Evolutionary conservation across 92 coral and sea anemone genomes (phyloP).

Genomic region (Porites rus): DNA sequence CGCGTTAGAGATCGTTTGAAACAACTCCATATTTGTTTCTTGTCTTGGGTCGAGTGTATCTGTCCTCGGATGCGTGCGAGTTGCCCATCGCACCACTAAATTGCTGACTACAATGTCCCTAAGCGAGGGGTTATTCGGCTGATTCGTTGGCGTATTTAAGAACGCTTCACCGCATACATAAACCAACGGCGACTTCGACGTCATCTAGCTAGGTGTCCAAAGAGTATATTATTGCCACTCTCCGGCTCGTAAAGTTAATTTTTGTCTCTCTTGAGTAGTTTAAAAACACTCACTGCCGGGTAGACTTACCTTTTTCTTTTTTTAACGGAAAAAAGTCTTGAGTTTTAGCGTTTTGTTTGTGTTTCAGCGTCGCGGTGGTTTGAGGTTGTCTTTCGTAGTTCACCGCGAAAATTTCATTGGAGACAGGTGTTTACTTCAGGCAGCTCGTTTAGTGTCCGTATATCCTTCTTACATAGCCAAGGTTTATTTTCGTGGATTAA

Average conservation of each 20-base stretch:
- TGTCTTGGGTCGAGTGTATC: conserved; percentile 70
- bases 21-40: conserved; percentile 67
- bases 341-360: background rate
- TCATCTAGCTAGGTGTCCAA: conserved; percentile 2
- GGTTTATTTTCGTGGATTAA: conserved; percentile 19
- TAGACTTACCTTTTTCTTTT: background rate
- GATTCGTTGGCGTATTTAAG: conserved; percentile 30
- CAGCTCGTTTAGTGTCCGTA: background rate
- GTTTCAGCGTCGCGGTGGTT: background rate
- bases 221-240: too few species aligned
- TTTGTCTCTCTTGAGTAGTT: background rate
- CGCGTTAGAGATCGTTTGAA: conserved; percentile 76
- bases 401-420: background rate
- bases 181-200: conserved; percentile 34
- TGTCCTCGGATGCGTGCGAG: conserved; percentile 78
- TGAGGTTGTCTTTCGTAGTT: background rate
- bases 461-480: background rate
- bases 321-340: background rate
- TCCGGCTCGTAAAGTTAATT: background rate
- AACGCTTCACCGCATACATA: conserved; percentile 69
- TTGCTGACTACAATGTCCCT: conserved; percentile 54
- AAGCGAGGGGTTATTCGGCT: conserved; percentile 45
- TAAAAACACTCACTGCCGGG: background rate
- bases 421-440: conserved; percentile 15
- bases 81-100: conserved; percentile 58